Evolutionary conservation across 2,113 vertebrate species (phyloP), one percentile per base, ranked within the genome.

Genomic region (Okapia johnstoni): DNA sequence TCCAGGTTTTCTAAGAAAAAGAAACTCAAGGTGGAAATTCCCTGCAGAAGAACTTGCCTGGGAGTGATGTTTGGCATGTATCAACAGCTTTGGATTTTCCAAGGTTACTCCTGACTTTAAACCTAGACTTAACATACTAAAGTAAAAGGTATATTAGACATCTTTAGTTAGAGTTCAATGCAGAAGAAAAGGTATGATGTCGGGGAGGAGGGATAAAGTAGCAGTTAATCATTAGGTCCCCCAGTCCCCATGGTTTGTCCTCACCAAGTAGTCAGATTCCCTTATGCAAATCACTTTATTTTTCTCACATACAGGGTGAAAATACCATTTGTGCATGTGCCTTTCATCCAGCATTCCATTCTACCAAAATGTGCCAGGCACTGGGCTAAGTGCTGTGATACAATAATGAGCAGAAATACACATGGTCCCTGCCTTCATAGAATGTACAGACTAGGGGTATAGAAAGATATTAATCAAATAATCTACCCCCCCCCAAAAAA

Each of bases 1-100:
- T 54, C 5, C 15, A 50, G 19, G 58, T 87, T 95, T 96, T 95
- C 70, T 57, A 90, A 92, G 43, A 77, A 86, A 80, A 83, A 66
- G 30, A 73, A 93, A 52, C 30, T 76, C 19, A 33, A 86, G 52
- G 33, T 92, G 43, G 66, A 85, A 85, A 70, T 80, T 43, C 77
- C 60, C 60, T 66, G 55, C 52, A 54, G 36, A 88, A 93, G 23
- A 88, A 76, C 48, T 57, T 73, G 63, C 43, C 3, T 48, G 86
- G 77, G 73, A 83, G 48, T 8, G 28, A 23, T 16, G 30, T 52
- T 79, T 70, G 48, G 33, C 54, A 40, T 66, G 33, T n/a, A 46
- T 19, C 28, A 54, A 12, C 55, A 52, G 19, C 80, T 76, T 36
- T 7, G 40, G 25, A 12, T 84, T 83, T 77, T 50, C 54, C 10